A percentile compares a stretch with the other conserved stretches of the same genome.
These are phyloP conservation scores for Plebejus melissa DNA, from an alignment of 2,888 invertebrate genomes.

Conservation along the genomic window DNA sequence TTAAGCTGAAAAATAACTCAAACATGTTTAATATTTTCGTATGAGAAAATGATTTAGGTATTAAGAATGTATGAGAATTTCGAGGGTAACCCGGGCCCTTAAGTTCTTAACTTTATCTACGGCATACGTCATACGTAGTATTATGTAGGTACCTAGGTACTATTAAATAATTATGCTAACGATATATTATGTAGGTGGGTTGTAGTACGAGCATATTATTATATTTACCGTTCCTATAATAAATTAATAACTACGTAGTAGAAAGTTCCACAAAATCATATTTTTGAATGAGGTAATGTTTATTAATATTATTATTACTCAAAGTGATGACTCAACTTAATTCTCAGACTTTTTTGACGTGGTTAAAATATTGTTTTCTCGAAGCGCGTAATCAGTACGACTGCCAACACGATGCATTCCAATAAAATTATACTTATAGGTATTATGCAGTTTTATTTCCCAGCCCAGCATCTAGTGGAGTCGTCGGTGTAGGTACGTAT, in stretches of 20 bases:
- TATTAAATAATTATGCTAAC: too few relatives aligned
- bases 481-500: background rate
- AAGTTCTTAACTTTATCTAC: too few relatives aligned
- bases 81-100: too few relatives aligned
- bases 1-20: too few relatives aligned
- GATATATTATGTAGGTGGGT: background rate
- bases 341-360: background rate
- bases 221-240: background rate
- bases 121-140: too few relatives aligned
- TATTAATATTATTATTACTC: background rate
- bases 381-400: background rate
- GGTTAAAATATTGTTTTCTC: background rate
- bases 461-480: background rate
- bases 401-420: background rate
- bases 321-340: background rate
- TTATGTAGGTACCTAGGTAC: too few relatives aligned
- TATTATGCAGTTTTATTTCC: background rate
- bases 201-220: background rate
- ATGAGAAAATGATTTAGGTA: too few relatives aligned
- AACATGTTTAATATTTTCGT: too few relatives aligned
- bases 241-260: background rate
- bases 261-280: background rate
- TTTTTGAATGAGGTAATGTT: background rate
- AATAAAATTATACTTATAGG: background rate
- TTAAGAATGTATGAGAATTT: too few relatives aligned